These are phyloP conservation scores for Melipona beecheii DNA, from an alignment of 2,888 invertebrate species.

Conservation along the genomic window DNA sequence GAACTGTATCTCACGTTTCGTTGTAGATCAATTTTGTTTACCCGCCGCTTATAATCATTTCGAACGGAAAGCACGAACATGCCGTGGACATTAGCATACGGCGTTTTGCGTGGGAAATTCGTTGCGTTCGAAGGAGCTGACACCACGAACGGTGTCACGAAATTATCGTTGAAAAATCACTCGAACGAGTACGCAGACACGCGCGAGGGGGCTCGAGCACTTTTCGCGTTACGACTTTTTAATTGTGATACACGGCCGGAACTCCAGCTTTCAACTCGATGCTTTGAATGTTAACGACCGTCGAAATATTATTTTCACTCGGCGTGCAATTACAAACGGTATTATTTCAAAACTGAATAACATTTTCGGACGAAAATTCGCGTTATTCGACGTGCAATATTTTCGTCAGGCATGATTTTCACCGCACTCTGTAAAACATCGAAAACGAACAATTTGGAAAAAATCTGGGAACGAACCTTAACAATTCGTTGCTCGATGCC, in stretches of 20 bases:
- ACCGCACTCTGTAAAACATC: too few species aligned
- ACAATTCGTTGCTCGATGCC: too few species aligned
- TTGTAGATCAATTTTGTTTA: background rate
- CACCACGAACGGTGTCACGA: background rate
- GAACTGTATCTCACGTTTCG: background rate
- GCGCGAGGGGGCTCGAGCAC: background rate
- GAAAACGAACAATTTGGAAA: too few species aligned
- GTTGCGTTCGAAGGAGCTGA: background rate
- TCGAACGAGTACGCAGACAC: too few species aligned
- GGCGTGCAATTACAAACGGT: background rate
- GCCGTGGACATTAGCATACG: too few species aligned
- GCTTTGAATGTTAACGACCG: background rate
- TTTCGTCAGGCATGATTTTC: too few species aligned
- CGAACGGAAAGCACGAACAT: background rate
- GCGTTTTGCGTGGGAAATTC: background rate
- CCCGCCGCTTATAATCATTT: background rate
- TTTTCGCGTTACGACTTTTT: constrained; percentile 2
- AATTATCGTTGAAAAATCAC: background rate
- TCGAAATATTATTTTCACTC: constrained; percentile 4
- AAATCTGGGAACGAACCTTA: too few species aligned
- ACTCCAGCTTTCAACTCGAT: constrained; percentile 2
- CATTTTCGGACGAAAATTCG: background rate
- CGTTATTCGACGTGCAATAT: background rate
- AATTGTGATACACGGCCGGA: background rate
- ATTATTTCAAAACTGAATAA: background rate